Percentiles rank a stretch among this genome's conserved stretches.
phyloP scores from a whole-genome alignment of 2,888 invertebrate genomes.

The Oligia strigilis region DNA sequence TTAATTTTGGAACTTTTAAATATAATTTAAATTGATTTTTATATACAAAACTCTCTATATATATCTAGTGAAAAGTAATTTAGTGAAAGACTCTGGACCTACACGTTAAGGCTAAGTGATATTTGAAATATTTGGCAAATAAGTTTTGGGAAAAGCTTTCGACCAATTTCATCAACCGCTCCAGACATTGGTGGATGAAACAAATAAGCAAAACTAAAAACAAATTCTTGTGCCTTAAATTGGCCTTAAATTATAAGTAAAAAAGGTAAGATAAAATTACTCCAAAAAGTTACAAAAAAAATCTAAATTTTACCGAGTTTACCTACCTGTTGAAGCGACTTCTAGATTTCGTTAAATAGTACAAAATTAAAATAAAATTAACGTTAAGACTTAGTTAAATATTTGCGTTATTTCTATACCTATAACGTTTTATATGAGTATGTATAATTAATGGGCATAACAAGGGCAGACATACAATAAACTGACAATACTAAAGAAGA shows the following conservation, averaged over 20 bases:
- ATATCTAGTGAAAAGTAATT: slow-evolving; percentile 88
- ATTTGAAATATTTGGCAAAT: slow-evolving; percentile 87
- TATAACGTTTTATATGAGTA: slow-evolving; percentile 88
- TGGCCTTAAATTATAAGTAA: slow-evolving; percentile 90
- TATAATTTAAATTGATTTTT: slow-evolving; percentile 89
- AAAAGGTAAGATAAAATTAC: slow-evolving; percentile 89
- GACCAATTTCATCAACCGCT: slow-evolving; percentile 89
- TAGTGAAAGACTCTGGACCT: slow-evolving; percentile 88
- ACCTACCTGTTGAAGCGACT: slow-evolving; percentile 88
- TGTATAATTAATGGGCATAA: slow-evolving; percentile 86
- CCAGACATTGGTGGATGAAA: slow-evolving; percentile 86
- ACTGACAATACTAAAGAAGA: slow-evolving; percentile 79
- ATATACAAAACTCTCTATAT: slow-evolving; percentile 89
- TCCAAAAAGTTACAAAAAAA: slow-evolving; percentile 80
- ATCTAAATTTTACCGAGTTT: slow-evolving; percentile 87
- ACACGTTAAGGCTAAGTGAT: slow-evolving; percentile 88
- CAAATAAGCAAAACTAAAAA: slow-evolving; percentile 79
- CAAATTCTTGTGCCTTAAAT: slow-evolving; percentile 90
- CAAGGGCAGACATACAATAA: slow-evolving; percentile 80
- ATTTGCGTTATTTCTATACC: slow-evolving; percentile 89
- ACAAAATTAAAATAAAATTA: slow-evolving; percentile 90
- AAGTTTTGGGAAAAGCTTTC: slow-evolving; percentile 85
- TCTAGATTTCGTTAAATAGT: slow-evolving; percentile 90
- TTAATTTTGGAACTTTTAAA: slow-evolving; percentile 90
- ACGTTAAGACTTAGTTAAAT: slow-evolving; percentile 89